These are phyloP conservation scores for Etheostoma spectabile DNA, from an alignment of 2,113 vertebrate genomes.

Conservation along the genomic window DNA sequence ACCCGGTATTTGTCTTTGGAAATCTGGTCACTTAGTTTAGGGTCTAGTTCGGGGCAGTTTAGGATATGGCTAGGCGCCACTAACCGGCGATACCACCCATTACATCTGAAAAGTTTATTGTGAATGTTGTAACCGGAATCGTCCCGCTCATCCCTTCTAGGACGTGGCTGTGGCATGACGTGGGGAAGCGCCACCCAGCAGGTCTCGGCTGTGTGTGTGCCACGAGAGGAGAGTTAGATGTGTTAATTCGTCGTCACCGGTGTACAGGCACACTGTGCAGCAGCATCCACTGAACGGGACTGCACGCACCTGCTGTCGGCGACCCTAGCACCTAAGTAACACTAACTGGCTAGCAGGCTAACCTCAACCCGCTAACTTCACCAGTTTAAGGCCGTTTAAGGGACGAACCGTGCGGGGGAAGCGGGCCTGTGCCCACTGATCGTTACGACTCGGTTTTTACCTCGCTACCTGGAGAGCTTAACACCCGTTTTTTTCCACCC, in stretches of 20 bases:
- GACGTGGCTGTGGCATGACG: background rate
- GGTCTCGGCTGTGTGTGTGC: conserved; percentile 25
- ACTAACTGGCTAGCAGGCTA: conserved; percentile 32
- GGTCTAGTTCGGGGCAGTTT: background rate
- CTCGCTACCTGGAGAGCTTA: conserved; percentile 61
- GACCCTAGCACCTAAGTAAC: background rate
- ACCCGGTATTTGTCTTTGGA: too few species aligned
- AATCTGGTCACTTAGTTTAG: too few species aligned
- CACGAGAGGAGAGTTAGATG: conserved; percentile 60
- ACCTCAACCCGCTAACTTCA: conserved; percentile 18
- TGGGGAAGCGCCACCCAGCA: conserved; percentile 32
- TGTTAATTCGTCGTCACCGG: conserved; percentile 48
- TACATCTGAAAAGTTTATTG: conserved; percentile 45
- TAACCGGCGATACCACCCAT: too few species aligned
- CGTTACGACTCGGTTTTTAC: conserved; percentile 43
- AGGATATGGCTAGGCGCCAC: background rate
- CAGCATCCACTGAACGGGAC: conserved; percentile 47
- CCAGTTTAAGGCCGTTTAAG: background rate
- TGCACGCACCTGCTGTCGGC: conserved; percentile 28
- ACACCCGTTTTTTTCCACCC: conserved; percentile 43
- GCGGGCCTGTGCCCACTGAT: conserved; percentile 75
- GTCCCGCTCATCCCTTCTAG: accelerated
- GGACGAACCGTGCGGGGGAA: conserved; percentile 54
- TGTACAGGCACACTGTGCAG: conserved; percentile 43
- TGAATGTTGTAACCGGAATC: conserved; percentile 61